Evolutionary conservation across 2,113 vertebrate species (phyloP).

Genomic region (Chiloscyllium plagiosum): DNA sequence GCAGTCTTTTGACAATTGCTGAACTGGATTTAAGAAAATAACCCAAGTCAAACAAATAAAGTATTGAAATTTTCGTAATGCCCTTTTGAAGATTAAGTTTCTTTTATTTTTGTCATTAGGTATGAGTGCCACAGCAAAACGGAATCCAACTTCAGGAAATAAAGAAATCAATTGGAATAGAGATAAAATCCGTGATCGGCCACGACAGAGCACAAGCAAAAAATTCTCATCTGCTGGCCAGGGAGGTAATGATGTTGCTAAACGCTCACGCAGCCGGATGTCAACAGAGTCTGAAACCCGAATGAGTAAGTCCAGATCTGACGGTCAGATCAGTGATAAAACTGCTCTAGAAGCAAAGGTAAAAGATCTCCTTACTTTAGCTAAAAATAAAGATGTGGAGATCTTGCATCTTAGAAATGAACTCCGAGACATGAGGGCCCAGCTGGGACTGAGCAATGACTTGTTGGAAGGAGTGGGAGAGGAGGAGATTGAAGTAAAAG

Average conservation of each 20-base stretch:
- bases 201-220: conserved; percentile 67
- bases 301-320: conserved; percentile 90
- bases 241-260: conserved; percentile 52
- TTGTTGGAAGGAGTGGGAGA: conserved; percentile 48
- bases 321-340: conserved; percentile 85
- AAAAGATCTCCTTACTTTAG: conserved; percentile 78
- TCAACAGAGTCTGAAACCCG: conserved; percentile 65
- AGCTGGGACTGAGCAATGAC: conserved; percentile 68
- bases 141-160: conserved; percentile 63
- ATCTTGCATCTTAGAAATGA: conserved; percentile 79
- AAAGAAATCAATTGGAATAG: conserved; percentile 75
- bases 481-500: conserved; percentile 66
- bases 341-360: conserved; percentile 80
- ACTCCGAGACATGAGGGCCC: conserved; percentile 76
- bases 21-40: background rate
- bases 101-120: conserved; percentile 45
- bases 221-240: conserved; percentile 67
- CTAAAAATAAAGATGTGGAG: conserved; percentile 85
- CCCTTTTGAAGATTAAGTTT: background rate
- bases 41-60: background rate
- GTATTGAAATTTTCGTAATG: background rate
- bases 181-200: conserved; percentile 73
- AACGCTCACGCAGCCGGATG: conserved; percentile 70
- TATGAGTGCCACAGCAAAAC: conserved; percentile 62
- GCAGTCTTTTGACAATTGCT: background rate